Conservation (phyloP, 2,113 vertebrate genomes). For the Caracal caracal region DNA sequence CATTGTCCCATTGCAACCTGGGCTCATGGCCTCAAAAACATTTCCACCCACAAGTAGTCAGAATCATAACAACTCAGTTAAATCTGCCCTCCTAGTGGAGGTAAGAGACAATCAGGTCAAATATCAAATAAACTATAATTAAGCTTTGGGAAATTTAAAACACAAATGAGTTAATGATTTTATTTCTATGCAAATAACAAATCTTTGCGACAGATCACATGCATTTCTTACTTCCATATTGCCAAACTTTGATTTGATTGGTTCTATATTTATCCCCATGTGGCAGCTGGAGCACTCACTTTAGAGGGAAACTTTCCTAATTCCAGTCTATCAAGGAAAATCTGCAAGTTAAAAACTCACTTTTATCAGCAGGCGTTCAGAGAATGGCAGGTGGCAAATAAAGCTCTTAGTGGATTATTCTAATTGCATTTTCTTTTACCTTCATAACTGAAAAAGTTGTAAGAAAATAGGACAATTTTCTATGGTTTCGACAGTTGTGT, state of each 20-base stretch:
- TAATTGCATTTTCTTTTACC: conserved; percentile 81
- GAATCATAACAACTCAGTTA: not conserved
- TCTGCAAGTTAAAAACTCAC: conserved; percentile 87
- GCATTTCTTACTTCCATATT: conserved; percentile 79
- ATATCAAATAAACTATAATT: conserved; percentile 59
- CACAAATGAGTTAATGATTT: conserved; percentile 74
- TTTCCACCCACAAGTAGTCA: not conserved
- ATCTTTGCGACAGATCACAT: conserved; percentile 69
- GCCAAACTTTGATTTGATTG: conserved; percentile 86
- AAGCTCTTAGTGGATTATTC: conserved; percentile 83
- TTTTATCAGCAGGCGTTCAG: conserved; percentile 87
- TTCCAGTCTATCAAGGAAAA: conserved; percentile 86
- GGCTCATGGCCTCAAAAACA: not conserved
- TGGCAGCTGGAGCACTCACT: conserved; percentile 82
- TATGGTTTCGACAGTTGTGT: conserved; percentile 42
- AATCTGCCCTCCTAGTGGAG: not conserved
- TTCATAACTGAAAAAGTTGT: conserved; percentile 78
- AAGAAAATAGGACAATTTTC: conserved; percentile 56
- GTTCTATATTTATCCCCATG: conserved; percentile 85
- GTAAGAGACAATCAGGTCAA: conserved; percentile 62
- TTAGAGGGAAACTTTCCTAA: conserved; percentile 82
- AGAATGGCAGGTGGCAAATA: conserved; percentile 86
- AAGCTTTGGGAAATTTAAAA: conserved; percentile 67
- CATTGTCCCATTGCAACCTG: not conserved
- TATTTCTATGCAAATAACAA: conserved; percentile 79